Conservation (phyloP, 1,140 invertebrate species). For the Trypoxylus dichotomus region DNA sequence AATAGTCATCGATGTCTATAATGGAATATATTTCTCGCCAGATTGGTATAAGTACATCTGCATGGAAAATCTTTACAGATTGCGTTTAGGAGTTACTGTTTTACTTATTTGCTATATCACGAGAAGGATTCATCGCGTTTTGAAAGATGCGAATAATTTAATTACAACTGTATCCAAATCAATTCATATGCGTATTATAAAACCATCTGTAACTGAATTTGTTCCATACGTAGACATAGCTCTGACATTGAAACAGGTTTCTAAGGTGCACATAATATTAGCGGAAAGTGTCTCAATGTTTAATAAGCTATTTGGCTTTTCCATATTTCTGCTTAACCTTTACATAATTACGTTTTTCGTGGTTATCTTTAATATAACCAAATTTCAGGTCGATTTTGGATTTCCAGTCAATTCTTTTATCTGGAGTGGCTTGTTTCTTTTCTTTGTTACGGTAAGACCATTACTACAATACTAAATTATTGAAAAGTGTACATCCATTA, state of each 20-base stretch:
- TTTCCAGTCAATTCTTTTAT: neutral
- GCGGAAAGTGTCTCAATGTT: neutral
- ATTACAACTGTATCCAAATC: neutral
- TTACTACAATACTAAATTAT: too few species aligned
- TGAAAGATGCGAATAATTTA: neutral
- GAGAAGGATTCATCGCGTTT: neutral
- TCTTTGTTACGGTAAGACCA: neutral
- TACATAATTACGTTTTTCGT: neutral
- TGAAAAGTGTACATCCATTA: too few species aligned
- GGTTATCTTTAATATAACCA: neutral
- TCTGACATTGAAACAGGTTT: neutral
- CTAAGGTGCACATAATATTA: neutral
- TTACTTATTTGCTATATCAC: neutral
- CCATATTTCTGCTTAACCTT: neutral
- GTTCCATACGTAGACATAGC: neutral
- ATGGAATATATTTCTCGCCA: neutral
- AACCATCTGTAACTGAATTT: neutral
- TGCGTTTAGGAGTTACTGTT: neutral
- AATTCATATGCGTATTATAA: neutral
- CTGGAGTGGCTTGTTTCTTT: neutral
- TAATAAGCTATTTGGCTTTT: neutral
- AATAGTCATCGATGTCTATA: neutral
- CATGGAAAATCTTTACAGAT: neutral
- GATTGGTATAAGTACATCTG: neutral
- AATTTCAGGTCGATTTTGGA: neutral